Evolutionary conservation across 2,888 invertebrate genomes (phyloP).

Genomic region (Drosophila paramelanica): DNA sequence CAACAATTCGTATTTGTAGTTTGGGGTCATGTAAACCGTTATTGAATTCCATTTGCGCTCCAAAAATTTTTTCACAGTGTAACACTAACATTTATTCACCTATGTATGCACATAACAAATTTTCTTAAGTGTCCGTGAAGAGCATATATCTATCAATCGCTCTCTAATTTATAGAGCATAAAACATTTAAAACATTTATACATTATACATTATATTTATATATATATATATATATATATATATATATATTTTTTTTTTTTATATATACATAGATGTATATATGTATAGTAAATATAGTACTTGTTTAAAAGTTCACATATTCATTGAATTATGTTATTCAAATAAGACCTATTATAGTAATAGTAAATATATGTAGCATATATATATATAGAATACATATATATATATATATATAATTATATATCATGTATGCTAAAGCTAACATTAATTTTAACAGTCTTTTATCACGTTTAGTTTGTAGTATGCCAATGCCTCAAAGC

Average conservation of each 20-base stretch:
- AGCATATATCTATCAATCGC: not conserved
- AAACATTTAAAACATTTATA: constrained; percentile 49
- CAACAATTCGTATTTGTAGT: constrained; percentile 28
- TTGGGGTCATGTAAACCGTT: constrained; percentile 19
- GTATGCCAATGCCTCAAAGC: constrained; percentile 27
- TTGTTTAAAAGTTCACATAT: constrained; percentile 33
- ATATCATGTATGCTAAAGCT: constrained; percentile 36
- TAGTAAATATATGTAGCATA: no score
- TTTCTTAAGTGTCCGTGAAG: not conserved
- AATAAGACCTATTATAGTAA: constrained; percentile 46
- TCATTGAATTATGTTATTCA: no score
- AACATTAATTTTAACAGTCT: constrained; percentile 78
- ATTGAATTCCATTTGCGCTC: constrained; percentile 50
- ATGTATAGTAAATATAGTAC: not conserved
- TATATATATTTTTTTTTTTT: constrained; percentile 1
- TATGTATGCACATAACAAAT: constrained; percentile 41
- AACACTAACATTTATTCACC: constrained; percentile 43
- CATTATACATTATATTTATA: constrained; percentile 14
- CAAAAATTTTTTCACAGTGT: constrained; percentile 29
- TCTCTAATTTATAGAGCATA: constrained; percentile 36
- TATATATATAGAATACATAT: constrained; percentile 30
- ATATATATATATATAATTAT: constrained; percentile 4
- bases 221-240: constrained; percentile 11
- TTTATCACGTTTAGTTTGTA: constrained; percentile 79
- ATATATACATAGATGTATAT: constrained; percentile 1